Conservation (phyloP, 2,888 invertebrate species). For the Alitta virens region DNA sequence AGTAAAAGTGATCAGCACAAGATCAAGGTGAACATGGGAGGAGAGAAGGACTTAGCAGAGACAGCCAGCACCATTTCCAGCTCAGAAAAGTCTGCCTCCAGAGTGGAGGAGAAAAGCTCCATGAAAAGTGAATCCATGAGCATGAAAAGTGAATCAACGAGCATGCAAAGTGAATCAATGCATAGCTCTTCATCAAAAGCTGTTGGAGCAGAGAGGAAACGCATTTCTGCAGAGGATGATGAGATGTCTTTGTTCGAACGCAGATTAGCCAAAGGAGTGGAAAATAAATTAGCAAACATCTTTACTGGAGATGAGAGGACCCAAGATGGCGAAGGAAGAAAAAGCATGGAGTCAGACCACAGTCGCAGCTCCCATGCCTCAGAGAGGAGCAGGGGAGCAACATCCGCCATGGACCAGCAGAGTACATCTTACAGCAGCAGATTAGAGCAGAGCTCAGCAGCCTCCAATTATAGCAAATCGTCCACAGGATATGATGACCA, state of each 20-base stretch:
- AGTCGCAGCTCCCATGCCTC: background rate
- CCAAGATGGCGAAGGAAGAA: background rate
- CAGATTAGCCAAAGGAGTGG: conserved; percentile 1
- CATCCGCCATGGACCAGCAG: background rate
- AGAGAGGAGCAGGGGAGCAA: background rate
- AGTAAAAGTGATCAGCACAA: background rate
- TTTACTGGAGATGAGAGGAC: background rate
- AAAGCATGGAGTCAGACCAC: conserved; percentile 7
- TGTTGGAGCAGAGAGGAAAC: background rate
- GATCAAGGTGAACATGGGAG: conserved; percentile 14
- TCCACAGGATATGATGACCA: too few relatives aligned
- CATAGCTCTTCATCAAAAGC: background rate
- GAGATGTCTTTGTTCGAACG: conserved; percentile 14
- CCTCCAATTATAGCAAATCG: too few relatives aligned
- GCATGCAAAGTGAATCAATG: background rate
- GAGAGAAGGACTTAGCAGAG: background rate
- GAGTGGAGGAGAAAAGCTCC: background rate
- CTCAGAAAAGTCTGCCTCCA: background rate
- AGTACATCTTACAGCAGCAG: background rate
- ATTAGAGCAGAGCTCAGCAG: too few relatives aligned
- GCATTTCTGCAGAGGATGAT: background rate
- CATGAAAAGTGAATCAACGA: background rate
- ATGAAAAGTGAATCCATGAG: background rate
- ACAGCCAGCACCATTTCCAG: background rate
- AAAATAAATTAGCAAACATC: background rate